Base-by-base conservation (phyloP, 2,797 vertebrate species). In the Amphiprion clarkii region DNA sequence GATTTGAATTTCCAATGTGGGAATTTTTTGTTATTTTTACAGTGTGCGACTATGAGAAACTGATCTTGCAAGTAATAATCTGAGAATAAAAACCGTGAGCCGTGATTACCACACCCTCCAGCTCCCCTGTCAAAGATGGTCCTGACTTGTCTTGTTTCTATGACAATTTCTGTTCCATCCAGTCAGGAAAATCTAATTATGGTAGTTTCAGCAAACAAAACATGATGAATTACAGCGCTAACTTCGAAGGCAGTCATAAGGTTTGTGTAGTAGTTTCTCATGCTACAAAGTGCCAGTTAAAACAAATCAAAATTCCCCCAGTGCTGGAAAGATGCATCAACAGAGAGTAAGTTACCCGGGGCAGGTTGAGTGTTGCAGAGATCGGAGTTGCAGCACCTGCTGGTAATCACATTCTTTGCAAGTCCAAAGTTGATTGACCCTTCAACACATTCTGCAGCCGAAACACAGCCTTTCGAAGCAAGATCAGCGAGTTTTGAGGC, bases 381-480 rank as follows among this genome's bases (percentile, higher is more conserved):
- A 0, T 81, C 29, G 0, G 78, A 3, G 54, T 0, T 13, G 78
- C 94, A 94, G 52, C 93, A 94, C 2, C 51, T 25, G 53, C 1
- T 75, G 25, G 10, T 59, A 0, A 88, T 0, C 0, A 39, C 0
- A 0, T 21, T 59, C 62, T n/a, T 76, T 31, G 0, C 0, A 0
- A 23, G 0, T 67, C 89, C 93, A 48, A 62, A 73, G 72, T 90
- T 91, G 21, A 89, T 0, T 0, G 91, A 90, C 4, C 16, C 76
- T 0, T 49, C 13, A 1, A 63, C 0, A 61, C 93, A 94, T 0
- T 81, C 8, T 2, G 23, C n/a, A 11, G 70, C 0, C 0, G 2
- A 0, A 21, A 4, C 1, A 57, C 92, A 94, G 1, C 0, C 0
- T 53, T 79, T 91, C 0, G 0, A 0, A 0, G 6, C 11, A 16